Base-by-base conservation (phyloP, 2,113 vertebrate genomes). In the Melanerpes aurifrons region DNA sequence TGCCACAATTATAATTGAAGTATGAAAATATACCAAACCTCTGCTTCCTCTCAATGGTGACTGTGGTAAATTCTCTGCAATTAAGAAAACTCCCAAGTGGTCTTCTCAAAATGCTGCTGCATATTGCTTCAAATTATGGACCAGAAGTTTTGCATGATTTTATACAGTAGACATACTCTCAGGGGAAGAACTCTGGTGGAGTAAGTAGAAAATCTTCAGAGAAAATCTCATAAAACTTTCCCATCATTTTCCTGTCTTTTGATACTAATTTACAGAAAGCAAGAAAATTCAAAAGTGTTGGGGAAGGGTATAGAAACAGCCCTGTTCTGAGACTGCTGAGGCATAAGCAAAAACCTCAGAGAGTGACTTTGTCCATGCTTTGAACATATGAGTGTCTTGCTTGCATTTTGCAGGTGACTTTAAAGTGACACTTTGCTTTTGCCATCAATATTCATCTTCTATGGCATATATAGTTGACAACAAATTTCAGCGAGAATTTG, bases 181-280 rank as follows among this genome's bases (percentile, higher is more conserved):
- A 24, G 32, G 31, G 53, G 10, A 89, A 47, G 25, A 10, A 73
- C 58, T 72, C 54, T 57, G 63, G 4, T 70, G 40, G 67, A 94
- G 40, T 40, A 40, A 40, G 40, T 40, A 40, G 87, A 78, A 81
- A 86, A 31, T 92, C 75, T 95, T 96, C 75, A 82, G 84, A 69
- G 83, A 91, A 96, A 93, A 91, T 84, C 37, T 84, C n/a, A 62
- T n/a, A 77, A 73, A 61, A 76, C 8, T 92, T 96, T 94, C 61
- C 29, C 6, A 40, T 47, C 1, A 3, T 75, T 82, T 88, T 84
- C 58, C 19, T 67, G 12, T 77, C 64, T 78, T 82, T 81, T 72
- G 16, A 56, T 77, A n/a, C 25, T 83, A n/a, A 43, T 31, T 87
- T 69, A 21, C 5, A 75, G 15, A 47, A 87, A 25, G 9, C 26